phyloP scores from a whole-genome alignment of 1,140 invertebrate genomes.

The Formica exsecta region DNA sequence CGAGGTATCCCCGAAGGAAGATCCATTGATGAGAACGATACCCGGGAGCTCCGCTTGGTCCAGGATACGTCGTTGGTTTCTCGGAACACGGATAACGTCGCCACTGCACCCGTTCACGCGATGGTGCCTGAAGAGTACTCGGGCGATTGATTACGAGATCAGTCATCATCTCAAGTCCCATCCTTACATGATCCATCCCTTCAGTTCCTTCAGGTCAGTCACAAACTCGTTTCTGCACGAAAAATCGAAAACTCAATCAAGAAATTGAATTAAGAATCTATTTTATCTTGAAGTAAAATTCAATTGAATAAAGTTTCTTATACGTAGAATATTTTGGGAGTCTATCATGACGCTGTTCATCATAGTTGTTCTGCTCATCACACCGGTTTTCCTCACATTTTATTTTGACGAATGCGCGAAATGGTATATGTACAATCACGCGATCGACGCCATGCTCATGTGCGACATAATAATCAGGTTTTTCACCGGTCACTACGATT shows the following conservation, averaged over 20 bases:
- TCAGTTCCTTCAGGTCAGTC: slow-evolving; percentile 79
- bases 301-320: neutral
- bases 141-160: slow-evolving; percentile 80
- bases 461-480: slow-evolving; percentile 76
- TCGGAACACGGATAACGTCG: slow-evolving; percentile 65
- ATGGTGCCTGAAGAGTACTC: slow-evolving; percentile 79
- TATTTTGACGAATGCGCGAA: slow-evolving; percentile 45
- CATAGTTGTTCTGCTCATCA: slow-evolving; percentile 57
- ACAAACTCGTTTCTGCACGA: neutral
- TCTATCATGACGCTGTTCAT: slow-evolving; percentile 74
- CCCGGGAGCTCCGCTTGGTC: slow-evolving; percentile 51
- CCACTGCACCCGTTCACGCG: slow-evolving; percentile 72
- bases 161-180: slow-evolving; percentile 77
- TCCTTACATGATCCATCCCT: slow-evolving; percentile 82
- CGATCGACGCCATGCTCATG: slow-evolving; percentile 72
- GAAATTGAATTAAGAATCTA: neutral
- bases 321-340: slow-evolving; percentile 79
- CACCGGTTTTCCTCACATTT: slow-evolving; percentile 76
- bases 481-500: slow-evolving; percentile 82
- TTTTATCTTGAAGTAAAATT: neutral
- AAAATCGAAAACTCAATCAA: neutral
- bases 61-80: slow-evolving; percentile 70
- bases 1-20: slow-evolving; percentile 51
- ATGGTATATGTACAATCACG: slow-evolving; percentile 44
- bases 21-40: slow-evolving; percentile 62